Evolutionary conservation across 2,113 vertebrate species (phyloP), one percentile per base, ranked within the genome.

Genomic region (Bos taurus): DNA sequence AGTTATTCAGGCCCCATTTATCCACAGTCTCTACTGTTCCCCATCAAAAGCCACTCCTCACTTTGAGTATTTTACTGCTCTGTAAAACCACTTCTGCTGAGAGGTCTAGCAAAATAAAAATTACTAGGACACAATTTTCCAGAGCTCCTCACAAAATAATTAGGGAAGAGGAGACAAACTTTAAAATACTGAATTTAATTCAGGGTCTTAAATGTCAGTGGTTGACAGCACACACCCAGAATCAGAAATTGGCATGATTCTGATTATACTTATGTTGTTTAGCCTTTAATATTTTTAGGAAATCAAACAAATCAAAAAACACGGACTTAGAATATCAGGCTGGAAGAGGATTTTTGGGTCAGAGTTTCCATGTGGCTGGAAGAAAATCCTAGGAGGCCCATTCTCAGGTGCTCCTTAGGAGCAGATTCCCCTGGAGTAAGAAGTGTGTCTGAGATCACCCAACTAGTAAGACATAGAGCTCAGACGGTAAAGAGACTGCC

Each of bases 171-270:
- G 9, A 84, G 23, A 95, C 91, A 56, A 93, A 74, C 46, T 60
- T 77, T 92, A 88, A 96, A 60, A 50, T 84, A 15, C 46, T 92
- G 23, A 46, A 48, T 80, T 95, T 95, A 88, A 91, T 87, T 96
- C 36, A 60, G 81, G 15, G 5, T 86, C 25, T 1, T 43, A 62
- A 30, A 40, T 60, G 33, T 83, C 87, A 82, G 21, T 94, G 36
- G 46, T 46, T 97, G 67, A 80, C 78, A 80, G 7, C 26, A 96
- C 2, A 30, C 7, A 87, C 16, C 74, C 40, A 92, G 54, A 67
- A 33, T 92, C 48, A 94, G 13, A 95, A 93, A 11, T 83, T 57
- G 48, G 23, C 50, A 26, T 85, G 50, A 95, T 80, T 97, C 84
- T 91, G 43, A 33, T 28, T 90, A 14, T 88, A 60, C 6, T 80